These are phyloP conservation scores for Caiman crocodilus DNA, from an alignment of 2,797 vertebrate species.

Conservation along the genomic window DNA sequence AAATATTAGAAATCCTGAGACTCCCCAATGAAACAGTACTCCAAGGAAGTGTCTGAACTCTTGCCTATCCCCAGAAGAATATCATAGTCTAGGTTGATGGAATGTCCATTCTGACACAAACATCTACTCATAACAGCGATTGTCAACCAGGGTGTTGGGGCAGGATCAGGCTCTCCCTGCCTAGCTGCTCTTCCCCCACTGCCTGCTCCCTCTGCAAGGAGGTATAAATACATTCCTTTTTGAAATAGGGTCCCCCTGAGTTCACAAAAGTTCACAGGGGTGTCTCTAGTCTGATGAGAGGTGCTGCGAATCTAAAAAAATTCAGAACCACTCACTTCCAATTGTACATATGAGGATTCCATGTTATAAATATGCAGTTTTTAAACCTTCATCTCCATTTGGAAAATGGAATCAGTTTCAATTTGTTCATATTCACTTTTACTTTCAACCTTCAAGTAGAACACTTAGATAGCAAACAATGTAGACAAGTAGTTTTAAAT, in stretches of 20 bases:
- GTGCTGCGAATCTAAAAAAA: too few relatives aligned
- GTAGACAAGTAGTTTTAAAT: neutral
- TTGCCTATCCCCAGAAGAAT: neutral
- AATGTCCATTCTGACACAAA: too few relatives aligned
- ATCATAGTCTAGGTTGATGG: neutral
- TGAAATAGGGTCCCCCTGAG: too few relatives aligned
- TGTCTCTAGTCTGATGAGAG: too few relatives aligned
- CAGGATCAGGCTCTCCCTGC: too few relatives aligned
- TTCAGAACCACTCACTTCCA: neutral
- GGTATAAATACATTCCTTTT: too few relatives aligned
- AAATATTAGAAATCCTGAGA: conserved; percentile 1
- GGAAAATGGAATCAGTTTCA: neutral
- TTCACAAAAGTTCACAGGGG: too few relatives aligned
- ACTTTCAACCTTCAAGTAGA: neutral
- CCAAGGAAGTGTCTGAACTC: neutral
- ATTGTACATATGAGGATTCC: neutral
- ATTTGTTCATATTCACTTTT: neutral
- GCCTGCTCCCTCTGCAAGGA: too few relatives aligned
- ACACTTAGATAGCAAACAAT: neutral
- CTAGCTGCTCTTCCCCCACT: too few relatives aligned
- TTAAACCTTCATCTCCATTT: neutral
- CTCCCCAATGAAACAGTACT: neutral
- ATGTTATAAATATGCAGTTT: neutral
- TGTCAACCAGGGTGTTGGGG: too few relatives aligned
- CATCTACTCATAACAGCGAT: neutral